Base-by-base conservation (phyloP, 1,140 invertebrate species). In the Drosophila ogumai region DNA sequence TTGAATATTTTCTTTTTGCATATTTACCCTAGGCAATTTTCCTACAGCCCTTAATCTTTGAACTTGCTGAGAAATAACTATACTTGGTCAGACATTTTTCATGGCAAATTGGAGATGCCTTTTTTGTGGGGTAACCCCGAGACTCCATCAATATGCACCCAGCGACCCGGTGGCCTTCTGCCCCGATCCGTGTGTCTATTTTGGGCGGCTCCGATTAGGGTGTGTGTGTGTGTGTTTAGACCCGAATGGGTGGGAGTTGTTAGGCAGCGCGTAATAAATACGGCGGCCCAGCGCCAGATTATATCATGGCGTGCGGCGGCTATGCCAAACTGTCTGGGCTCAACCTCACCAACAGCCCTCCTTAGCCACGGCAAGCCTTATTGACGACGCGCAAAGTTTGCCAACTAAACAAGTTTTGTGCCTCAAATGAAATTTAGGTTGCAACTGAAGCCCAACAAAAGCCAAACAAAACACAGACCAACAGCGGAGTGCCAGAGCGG, bases 361-460 rank as follows among this genome's bases (percentile, higher is more conserved):
- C 41, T 3, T 19, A 43, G 8, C 40, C n/a, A 9, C 52, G 32
- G 54, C 71, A 72, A 72, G 75, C 82, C 82, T 81, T 88, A 88
- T 90, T 90, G 85, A 90, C 84, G 85, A 90, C 85, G 77, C 84
- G 84, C 85, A 90, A 88, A 90, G 85, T 90, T 90, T 90, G 86
- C 85, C 86, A 90, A 90, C 85, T 90, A 90, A 88, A 88, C 84
- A 88, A 88, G 84, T 88, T 88, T 88, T 88, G 84, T 81, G 84
- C 84, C 84, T 88, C 85, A 90, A 90, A 90, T 90, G 85, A 90
- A 90, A 90, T 90, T 90, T 90, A 90, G 85, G 85, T 90, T 90
- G 85, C 86, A 90, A 90, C 86, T 74, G 85, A 90, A 90, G 85
- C 85, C 86, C 67, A 90, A 90, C 85, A 90, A 90, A 81, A 81